Conservation (phyloP, 2,113 vertebrate species). For the Merops nubicus region DNA sequence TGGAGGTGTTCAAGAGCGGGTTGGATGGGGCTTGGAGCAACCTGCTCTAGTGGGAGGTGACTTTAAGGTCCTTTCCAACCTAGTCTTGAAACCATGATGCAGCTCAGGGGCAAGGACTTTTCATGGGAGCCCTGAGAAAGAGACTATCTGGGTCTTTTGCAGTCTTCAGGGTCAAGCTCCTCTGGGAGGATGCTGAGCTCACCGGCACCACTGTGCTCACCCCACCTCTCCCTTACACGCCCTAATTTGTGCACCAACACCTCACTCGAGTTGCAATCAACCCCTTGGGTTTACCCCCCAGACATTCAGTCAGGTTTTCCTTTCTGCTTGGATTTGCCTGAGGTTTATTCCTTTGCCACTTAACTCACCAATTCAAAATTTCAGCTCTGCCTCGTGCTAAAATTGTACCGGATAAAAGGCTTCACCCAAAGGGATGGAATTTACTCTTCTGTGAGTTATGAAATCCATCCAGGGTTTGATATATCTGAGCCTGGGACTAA, state of each 20-base stretch:
- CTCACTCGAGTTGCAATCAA: not conserved
- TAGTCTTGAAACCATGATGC: not conserved
- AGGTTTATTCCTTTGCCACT: not conserved
- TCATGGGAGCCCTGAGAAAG: too few relatives aligned
- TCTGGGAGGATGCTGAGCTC: not conserved
- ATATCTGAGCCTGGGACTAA: not conserved
- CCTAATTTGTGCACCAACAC: not conserved
- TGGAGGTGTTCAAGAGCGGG: too few relatives aligned
- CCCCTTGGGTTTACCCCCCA: not conserved
- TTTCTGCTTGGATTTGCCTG: not conserved
- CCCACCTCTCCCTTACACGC: not conserved
- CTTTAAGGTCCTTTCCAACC: too few relatives aligned
- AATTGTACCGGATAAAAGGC: not conserved
- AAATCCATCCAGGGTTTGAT: not conserved
- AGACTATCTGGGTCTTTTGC: not conserved
- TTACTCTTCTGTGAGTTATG: not conserved
- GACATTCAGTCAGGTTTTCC: not conserved
- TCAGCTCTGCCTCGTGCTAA: not conserved
- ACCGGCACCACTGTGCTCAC: not conserved
- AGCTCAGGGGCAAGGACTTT: not conserved
- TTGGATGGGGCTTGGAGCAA: too few relatives aligned
- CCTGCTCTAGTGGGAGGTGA: too few relatives aligned
- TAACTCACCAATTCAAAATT: not conserved
- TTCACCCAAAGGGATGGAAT: not conserved
- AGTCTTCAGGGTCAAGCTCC: not conserved